Base-by-base conservation (phyloP, 2,113 vertebrate genomes). In the Stigmatopora argus region DNA sequence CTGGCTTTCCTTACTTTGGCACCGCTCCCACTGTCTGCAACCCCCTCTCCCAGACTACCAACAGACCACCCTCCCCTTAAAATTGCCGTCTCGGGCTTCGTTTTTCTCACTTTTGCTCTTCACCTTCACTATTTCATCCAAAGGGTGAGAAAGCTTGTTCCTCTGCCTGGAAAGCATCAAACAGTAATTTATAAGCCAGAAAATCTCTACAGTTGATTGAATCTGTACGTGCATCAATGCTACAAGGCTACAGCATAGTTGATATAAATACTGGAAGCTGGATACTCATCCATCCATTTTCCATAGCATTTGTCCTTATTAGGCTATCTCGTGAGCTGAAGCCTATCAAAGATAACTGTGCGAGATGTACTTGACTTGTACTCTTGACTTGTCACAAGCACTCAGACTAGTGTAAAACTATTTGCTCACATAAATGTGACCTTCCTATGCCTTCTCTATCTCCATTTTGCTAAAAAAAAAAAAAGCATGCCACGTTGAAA, bases 91-190 rank as follows among this genome's bases (percentile, higher is more conserved):
- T 7, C 15, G 58, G 59, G 69, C 51, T 18, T 63, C 26, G 21
- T 65, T 67, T 77, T 70, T 73, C 75, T 78, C 79, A 80, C 83
- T 74, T 80, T 80, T 67, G 51, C 47, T 57, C 64, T 38, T 78
- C 79, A 80, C 81, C 62, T 79, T 78, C 67, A 67, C 61, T 71
- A 69, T 71, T 69, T 52, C 60, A 66, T 34, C 68, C 73, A 52
- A 65, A 72, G 58, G 41, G 46, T 79, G 74, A 44, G 60, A 77
- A 78, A 46, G 62, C 69, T 71, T 41, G n/a, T 58, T 49, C 35
- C 23, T 66, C 18, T 49, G 58, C 35, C 21, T 7, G 45, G 10
- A 48, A 66, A 49, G n/a, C 48, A 73, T 72, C 6, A 38, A 70
- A 72, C 47, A 72, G 63, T 38, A 62, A 53, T 1, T 2, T 35